Conservation (phyloP, 2,888 invertebrate genomes). For the Andrena fulva region DNA sequence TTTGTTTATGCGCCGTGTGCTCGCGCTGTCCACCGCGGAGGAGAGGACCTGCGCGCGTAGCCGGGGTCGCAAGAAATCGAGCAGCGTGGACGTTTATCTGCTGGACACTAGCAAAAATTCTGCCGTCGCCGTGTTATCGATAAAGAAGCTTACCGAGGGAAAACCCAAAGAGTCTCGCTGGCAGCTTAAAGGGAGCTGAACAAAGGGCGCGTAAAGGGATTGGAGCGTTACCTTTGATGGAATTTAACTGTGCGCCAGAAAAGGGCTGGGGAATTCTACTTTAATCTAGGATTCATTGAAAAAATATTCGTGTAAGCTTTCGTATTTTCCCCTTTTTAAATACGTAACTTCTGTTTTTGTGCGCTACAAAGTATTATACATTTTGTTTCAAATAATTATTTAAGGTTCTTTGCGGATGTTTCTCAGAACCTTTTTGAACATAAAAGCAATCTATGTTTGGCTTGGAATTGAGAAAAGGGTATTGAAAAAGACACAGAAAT, state of each 20-base stretch:
- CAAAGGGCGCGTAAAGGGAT: background rate
- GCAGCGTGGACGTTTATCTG: slow-evolving; percentile 2
- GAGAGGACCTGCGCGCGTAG: background rate
- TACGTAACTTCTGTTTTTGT: too few relatives aligned
- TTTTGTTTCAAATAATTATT: too few relatives aligned
- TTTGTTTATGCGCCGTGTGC: slow-evolving; percentile 40
- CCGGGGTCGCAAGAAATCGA: slow-evolving; percentile 30
- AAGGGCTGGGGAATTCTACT: background rate
- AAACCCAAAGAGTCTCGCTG: background rate
- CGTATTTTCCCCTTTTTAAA: too few relatives aligned
- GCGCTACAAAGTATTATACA: too few relatives aligned
- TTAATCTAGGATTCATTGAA: too few relatives aligned
- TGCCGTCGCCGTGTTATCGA: slow-evolving; percentile 14
- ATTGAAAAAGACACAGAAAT: too few relatives aligned
- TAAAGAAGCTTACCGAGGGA: background rate
- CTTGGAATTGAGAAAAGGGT: too few relatives aligned
- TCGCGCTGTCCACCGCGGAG: background rate
- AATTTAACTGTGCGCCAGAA: background rate
- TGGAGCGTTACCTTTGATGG: background rate
- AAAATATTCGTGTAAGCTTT: too few relatives aligned
- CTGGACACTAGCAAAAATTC: slow-evolving; percentile 3
- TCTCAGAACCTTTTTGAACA: too few relatives aligned
- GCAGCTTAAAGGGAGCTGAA: background rate
- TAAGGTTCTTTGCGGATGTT: too few relatives aligned
- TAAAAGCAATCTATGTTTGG: too few relatives aligned